Evolutionary conservation across 2,797 vertebrate species (phyloP), one percentile per base, ranked within the genome.

Genomic region (Falco peregrinus): DNA sequence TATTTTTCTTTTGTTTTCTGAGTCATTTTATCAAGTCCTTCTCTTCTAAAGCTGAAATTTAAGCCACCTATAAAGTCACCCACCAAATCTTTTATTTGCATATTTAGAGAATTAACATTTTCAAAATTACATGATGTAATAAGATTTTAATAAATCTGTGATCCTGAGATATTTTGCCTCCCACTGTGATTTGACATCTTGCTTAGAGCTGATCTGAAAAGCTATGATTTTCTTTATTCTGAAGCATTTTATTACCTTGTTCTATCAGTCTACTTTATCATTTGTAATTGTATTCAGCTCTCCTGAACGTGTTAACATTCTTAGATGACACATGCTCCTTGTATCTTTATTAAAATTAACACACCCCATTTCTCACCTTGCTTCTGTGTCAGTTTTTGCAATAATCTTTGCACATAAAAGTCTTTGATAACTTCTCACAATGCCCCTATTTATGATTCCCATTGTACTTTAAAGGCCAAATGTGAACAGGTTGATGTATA

Each of bases 161-260:
- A 88, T 96, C 64, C 68, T 80, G 47, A 64, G 60, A 68, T 89
- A 95, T 69, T 96, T 95, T 87, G 29, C 94, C 84, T 95, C 93
- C 95, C 81, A 97, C 95, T 91, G 82, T 93, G 90, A 92, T 96
- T 87, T 97, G 96, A 96, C 94, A 96, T 85, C 85, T 95, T 87
- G 37, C 83, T 78, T 83, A 74, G 88, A 87, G 75, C 64, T 90
- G 71, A 92, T 92, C 77, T 89, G 91, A 94, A 96, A 93, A 95
- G 95, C 71, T 87, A 92, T 76, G 59, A 94, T 96, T 96, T 95
- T 93, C 87, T 73, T 84, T 89, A 21, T 80, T 93, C 63, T 89
- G 48, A 92, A 92, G 80, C 48, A 77, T 77, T 94, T 93, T 89
- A 91, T 84, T 93, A 64, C 68, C 71, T 90, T 89, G 35, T 87